Percentiles rank a stretch among this genome's conserved stretches.
Conservation (phyloP, 2,797 vertebrate genomes). For the Myiotriccus ornatus region DNA sequence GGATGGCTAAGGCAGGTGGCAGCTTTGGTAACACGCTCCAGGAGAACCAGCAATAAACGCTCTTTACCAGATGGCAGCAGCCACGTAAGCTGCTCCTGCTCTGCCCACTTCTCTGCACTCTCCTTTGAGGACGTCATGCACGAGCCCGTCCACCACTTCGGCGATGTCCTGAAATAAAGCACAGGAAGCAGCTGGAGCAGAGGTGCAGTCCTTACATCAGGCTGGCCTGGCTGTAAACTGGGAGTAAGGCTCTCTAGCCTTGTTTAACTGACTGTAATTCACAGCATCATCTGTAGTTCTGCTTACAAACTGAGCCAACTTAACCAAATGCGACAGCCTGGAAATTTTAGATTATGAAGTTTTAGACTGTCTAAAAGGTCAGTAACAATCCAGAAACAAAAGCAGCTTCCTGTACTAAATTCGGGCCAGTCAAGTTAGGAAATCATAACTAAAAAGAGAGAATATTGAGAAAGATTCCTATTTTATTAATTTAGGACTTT, state of each 20-base stretch:
- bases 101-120: slow-evolving; percentile 77
- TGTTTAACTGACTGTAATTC: not conserved
- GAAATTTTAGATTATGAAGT: not conserved
- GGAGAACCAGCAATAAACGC: not conserved
- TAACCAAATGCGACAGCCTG: not conserved
- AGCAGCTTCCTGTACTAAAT: not conserved
- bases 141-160: slow-evolving; percentile 78
- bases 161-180: slow-evolving; percentile 78
- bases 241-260: not conserved
- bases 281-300: not conserved
- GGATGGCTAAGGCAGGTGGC: not conserved
- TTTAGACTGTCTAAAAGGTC: not conserved
- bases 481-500: not conserved
- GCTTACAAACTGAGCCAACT: not conserved
- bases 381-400: not conserved
- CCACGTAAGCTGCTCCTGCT: slow-evolving; percentile 72
- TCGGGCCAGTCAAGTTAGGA: not conserved
- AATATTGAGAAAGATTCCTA: not conserved
- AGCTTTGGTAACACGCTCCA: not conserved
- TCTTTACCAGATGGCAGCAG: slow-evolving; percentile 81
- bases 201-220: not conserved
- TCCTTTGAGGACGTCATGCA: slow-evolving; percentile 82
- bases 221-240: not conserved
- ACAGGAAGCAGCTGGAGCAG: not conserved
- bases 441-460: not conserved